Evolutionary conservation across 2,888 invertebrate genomes (phyloP).

Genomic region (Pyrgus malvae): DNA sequence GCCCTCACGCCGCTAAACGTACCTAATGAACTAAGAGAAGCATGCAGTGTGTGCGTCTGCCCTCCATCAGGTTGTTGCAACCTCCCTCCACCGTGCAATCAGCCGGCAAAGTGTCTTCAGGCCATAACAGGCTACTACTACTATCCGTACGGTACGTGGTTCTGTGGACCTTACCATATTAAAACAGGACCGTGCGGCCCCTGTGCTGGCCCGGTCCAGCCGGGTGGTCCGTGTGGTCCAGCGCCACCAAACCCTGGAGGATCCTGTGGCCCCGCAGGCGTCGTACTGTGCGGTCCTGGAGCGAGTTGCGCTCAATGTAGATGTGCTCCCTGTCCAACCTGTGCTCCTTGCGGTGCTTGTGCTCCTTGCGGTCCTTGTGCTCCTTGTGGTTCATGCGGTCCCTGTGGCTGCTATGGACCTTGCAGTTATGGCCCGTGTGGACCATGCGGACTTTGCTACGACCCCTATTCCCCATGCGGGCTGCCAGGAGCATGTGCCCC

Average conservation of each 20-base stretch:
- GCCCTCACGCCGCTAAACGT: neutral
- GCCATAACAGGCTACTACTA: slow-evolving; percentile 68
- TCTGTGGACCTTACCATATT: slow-evolving; percentile 66
- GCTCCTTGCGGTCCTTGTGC: slow-evolving; percentile 15
- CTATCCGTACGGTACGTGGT: slow-evolving; percentile 68
- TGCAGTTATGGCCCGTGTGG: slow-evolving; percentile 38
- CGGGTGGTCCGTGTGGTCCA: slow-evolving; percentile 37
- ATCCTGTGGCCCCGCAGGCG: slow-evolving; percentile 35
- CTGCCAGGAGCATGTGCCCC: slow-evolving; percentile 42
- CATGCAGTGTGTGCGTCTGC: slow-evolving; percentile 5
- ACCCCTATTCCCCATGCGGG: slow-evolving; percentile 52
- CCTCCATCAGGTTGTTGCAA: slow-evolving; percentile 39
- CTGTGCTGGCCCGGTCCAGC: slow-evolving; percentile 35
- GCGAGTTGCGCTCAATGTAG: slow-evolving; percentile 38
- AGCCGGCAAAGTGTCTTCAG: slow-evolving; percentile 54
- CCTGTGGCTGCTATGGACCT: slow-evolving; percentile 31
- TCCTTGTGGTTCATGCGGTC: slow-evolving; percentile 28
- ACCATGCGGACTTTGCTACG: slow-evolving; percentile 45
- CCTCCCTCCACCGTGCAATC: slow-evolving; percentile 59
- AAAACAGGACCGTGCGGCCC: slow-evolving; percentile 35
- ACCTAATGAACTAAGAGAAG: slow-evolving; percentile 6
- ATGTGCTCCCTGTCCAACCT: slow-evolving; percentile 35
- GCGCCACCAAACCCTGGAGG: slow-evolving; percentile 33
- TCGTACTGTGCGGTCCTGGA: slow-evolving; percentile 34
- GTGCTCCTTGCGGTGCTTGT: slow-evolving; percentile 31